phyloP scores from a whole-genome alignment of 37 sponge, comb jelly and placozoan species.

The Ephydatia muelleri region DNA sequence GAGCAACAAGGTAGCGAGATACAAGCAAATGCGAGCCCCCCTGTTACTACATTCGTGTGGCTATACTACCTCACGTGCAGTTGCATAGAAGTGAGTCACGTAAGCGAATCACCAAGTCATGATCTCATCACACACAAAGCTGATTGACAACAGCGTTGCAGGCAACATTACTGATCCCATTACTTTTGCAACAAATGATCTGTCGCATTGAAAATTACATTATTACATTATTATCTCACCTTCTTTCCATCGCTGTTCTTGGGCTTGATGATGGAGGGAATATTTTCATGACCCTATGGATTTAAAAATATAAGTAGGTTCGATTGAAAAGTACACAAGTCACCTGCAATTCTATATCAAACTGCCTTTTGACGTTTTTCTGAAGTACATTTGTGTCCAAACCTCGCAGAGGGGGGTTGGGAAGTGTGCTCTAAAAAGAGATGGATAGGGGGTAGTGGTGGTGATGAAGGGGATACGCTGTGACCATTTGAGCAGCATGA shows the following conservation, averaged over 20 bases:
- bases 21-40: too few relatives aligned
- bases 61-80: too few relatives aligned
- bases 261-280: not conserved
- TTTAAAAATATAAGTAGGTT: not conserved
- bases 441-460: too few relatives aligned
- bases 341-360: constrained; percentile 24
- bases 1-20: too few relatives aligned
- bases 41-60: too few relatives aligned
- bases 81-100: too few relatives aligned
- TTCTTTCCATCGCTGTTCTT: not conserved
- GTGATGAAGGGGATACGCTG: not conserved
- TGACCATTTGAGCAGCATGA: not conserved
- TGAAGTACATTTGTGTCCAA: constrained; percentile 2
- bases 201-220: too few relatives aligned
- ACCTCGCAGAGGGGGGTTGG: not conserved
- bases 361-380: constrained; percentile 15
- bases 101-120: too few relatives aligned
- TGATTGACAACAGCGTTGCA: too few relatives aligned
- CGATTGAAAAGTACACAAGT: not conserved
- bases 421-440: not conserved
- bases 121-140: too few relatives aligned
- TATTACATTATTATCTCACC: not conserved
- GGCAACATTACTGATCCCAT: too few relatives aligned
- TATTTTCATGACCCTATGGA: not conserved
- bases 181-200: too few relatives aligned